These are phyloP conservation scores for Cryptus armator DNA, from an alignment of 2,888 invertebrate genomes.

Conservation along the genomic window DNA sequence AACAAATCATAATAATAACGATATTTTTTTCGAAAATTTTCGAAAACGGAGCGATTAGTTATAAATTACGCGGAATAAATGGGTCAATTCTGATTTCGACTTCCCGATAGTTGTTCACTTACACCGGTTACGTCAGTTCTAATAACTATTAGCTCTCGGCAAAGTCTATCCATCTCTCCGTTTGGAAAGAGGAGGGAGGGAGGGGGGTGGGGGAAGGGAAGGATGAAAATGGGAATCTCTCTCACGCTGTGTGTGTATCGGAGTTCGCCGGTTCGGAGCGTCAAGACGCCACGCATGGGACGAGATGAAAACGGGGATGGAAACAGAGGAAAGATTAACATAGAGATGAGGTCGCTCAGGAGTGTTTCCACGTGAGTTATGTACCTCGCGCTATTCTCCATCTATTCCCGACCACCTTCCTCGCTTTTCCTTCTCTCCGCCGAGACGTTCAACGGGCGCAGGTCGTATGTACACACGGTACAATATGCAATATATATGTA, in stretches of 20 bases:
- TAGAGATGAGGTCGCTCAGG: slow-evolving; percentile 77
- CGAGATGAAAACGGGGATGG: slow-evolving; percentile 56
- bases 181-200: neutral
- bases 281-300: slow-evolving; percentile 52
- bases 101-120: too few species aligned
- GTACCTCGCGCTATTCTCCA: slow-evolving; percentile 66
- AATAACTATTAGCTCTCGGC: neutral
- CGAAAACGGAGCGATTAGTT: too few species aligned
- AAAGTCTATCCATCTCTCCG: neutral
- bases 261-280: slow-evolving; percentile 40
- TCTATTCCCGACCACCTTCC: slow-evolving; percentile 41
- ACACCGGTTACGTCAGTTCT: too few species aligned
- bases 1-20: too few species aligned
- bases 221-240: neutral
- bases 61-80: too few species aligned
- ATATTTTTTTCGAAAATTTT: too few species aligned
- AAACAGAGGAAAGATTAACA: slow-evolving; percentile 76
- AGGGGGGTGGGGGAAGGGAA: neutral
- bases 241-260: slow-evolving; percentile 18
- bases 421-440: slow-evolving; percentile 31
- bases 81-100: too few species aligned
- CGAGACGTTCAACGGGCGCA: slow-evolving; percentile 21
- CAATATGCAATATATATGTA: slow-evolving; percentile 9
- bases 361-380: slow-evolving; percentile 75
- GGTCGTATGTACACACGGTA: slow-evolving; percentile 15